These are phyloP conservation scores for Onychomys arenicola DNA, from an alignment of 2,797 vertebrate genomes.

Conservation along the genomic window DNA sequence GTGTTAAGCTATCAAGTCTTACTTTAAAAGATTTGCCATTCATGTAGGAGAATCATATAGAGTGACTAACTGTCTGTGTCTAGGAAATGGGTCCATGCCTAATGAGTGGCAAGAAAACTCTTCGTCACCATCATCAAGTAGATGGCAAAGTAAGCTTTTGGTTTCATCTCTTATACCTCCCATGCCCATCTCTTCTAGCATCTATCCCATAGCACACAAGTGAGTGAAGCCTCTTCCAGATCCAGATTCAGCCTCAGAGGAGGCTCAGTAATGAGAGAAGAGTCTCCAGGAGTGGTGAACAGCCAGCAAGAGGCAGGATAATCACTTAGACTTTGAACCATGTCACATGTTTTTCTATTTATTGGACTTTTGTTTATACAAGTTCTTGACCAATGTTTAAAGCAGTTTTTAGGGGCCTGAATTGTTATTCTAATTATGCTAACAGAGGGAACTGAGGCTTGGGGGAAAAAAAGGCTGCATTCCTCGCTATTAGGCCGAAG, in stretches of 20 bases:
- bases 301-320: background rate
- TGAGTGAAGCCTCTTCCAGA: background rate
- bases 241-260: background rate
- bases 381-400: background rate
- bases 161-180: background rate
- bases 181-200: no score
- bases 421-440: background rate
- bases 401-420: background rate
- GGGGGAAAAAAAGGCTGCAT: background rate
- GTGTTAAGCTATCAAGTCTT: conserved; percentile 41
- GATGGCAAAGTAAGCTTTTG: background rate
- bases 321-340: background rate
- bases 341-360: background rate
- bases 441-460: background rate
- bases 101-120: background rate
- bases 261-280: background rate
- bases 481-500: background rate
- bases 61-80: conserved; percentile 7
- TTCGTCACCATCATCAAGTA: background rate
- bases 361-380: background rate
- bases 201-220: background rate
- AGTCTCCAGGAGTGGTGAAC: background rate
- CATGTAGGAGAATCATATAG: conserved; percentile 6
- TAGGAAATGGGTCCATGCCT: conserved; percentile 17
- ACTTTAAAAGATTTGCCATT: conserved; percentile 45